These are phyloP conservation scores for Oncorhynchus keta DNA, from an alignment of 2,113 vertebrate genomes.

Conservation along the genomic window DNA sequence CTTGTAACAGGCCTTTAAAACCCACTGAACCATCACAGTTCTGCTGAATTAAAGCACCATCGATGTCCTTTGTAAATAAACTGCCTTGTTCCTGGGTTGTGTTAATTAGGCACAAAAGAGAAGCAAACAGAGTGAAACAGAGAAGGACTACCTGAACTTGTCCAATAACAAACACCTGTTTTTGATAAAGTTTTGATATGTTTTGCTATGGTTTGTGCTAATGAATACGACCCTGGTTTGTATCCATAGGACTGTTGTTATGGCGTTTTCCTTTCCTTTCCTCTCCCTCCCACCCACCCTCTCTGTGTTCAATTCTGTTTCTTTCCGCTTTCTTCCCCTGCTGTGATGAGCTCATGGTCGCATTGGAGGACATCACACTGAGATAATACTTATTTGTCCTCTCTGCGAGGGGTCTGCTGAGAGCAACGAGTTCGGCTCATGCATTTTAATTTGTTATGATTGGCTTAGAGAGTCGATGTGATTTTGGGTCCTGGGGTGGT, in stretches of 20 bases:
- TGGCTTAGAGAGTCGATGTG: no score
- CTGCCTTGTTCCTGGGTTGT: not conserved
- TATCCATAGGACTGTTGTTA: not conserved
- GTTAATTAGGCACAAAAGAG: no score
- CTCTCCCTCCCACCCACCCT: no score
- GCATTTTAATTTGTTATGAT: no score
- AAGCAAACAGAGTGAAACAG: no score
- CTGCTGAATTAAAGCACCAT: not conserved
- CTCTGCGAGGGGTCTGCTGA: no score
- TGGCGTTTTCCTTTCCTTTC: not conserved
- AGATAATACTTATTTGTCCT: slow-evolving; percentile 30
- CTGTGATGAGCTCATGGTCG: slow-evolving; percentile 12
- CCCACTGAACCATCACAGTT: not conserved
- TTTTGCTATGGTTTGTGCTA: no score
- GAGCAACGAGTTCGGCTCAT: no score
- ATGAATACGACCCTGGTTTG: not conserved
- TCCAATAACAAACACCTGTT: no score
- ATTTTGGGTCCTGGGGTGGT: no score
- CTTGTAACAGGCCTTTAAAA: not conserved
- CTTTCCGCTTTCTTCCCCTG: not conserved
- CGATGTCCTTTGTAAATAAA: not conserved
- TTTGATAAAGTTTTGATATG: no score
- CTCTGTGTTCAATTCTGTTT: not conserved
- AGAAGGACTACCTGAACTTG: no score
- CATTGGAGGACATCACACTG: slow-evolving; percentile 8